These are phyloP conservation scores for Ctenopoma multispine DNA, from an alignment of 2,797 vertebrate genomes.

Conservation along the genomic window DNA sequence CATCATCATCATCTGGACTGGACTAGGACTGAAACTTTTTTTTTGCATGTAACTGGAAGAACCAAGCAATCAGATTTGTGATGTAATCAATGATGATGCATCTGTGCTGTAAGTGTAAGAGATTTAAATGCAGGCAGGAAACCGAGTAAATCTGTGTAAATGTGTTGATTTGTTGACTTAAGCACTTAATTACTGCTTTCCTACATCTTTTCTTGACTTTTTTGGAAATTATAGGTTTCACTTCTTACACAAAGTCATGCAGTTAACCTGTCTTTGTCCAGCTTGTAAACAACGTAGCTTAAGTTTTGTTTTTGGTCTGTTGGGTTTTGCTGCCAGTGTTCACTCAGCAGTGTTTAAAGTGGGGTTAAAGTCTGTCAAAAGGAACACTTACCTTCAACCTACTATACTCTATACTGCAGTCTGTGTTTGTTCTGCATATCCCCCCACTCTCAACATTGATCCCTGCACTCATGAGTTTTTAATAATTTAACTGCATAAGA, in stretches of 20 bases:
- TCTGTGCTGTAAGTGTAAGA: too few species aligned
- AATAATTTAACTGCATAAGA: slow-evolving; percentile 9
- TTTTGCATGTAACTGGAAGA: too few species aligned
- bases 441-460: slow-evolving; percentile 16
- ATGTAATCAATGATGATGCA: too few species aligned
- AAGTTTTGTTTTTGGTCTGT: not conserved
- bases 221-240: not conserved
- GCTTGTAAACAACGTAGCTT: not conserved
- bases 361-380: not conserved
- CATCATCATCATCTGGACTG: too few species aligned
- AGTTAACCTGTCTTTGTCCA: not conserved
- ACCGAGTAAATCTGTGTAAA: not conserved
- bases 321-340: not conserved
- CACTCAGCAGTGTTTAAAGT: not conserved
- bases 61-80: too few species aligned
- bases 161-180: not conserved
- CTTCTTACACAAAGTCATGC: not conserved
- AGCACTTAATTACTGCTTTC: not conserved
- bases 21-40: too few species aligned
- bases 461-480: slow-evolving; percentile 14
- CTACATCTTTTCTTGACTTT: too few species aligned
- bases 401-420: not conserved
- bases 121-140: not conserved
- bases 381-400: not conserved
- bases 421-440: slow-evolving; percentile 4